Evolutionary conservation across 1,140 invertebrate species (phyloP).

Genomic region (Pseudomyrmex dendroicus): DNA sequence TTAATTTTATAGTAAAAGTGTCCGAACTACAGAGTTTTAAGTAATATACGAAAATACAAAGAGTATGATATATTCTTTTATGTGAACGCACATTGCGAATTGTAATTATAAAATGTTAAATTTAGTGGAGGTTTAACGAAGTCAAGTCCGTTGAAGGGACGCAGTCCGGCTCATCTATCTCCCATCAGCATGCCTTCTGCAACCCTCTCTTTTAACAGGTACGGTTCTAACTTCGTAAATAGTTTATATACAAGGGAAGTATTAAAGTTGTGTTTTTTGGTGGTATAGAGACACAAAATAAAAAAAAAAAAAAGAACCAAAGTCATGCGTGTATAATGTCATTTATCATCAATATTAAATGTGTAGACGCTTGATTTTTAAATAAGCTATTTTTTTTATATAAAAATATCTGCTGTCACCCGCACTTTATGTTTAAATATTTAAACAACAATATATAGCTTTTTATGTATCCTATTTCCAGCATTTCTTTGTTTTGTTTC

Average conservation of each 20-base stretch:
- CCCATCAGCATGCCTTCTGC: slow-evolving; percentile 90
- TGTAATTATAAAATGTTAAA: slow-evolving; percentile 78
- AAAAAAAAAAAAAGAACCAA: background rate
- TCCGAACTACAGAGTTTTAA: slow-evolving; percentile 12
- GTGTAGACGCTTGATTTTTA: background rate
- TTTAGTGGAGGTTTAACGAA: slow-evolving; percentile 83
- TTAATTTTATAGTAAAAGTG: slow-evolving; percentile 7
- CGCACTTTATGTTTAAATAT: slow-evolving; percentile 40
- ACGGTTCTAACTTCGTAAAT: slow-evolving; percentile 78
- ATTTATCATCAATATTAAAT: slow-evolving; percentile 40
- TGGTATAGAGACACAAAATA: background rate
- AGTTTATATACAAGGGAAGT: slow-evolving; percentile 36
- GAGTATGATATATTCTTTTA: slow-evolving; percentile 6
- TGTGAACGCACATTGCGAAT: slow-evolving; percentile 38
- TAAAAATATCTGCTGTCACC: slow-evolving; percentile 2
- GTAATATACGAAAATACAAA: background rate
- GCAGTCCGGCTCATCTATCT: slow-evolving; percentile 87
- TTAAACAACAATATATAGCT: slow-evolving; percentile 31
- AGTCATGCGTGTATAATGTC: background rate
- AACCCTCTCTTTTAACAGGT: slow-evolving; percentile 91
- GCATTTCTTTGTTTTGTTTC: slow-evolving; percentile 6
- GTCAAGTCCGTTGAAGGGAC: slow-evolving; percentile 85
- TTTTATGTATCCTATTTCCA: slow-evolving; percentile 36
- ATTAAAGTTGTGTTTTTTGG: slow-evolving; percentile 16
- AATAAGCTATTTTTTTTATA: background rate